These are phyloP conservation scores for Drosophila pseudoobscura DNA, from an alignment of 1,140 invertebrate species.

Conservation along the genomic window DNA sequence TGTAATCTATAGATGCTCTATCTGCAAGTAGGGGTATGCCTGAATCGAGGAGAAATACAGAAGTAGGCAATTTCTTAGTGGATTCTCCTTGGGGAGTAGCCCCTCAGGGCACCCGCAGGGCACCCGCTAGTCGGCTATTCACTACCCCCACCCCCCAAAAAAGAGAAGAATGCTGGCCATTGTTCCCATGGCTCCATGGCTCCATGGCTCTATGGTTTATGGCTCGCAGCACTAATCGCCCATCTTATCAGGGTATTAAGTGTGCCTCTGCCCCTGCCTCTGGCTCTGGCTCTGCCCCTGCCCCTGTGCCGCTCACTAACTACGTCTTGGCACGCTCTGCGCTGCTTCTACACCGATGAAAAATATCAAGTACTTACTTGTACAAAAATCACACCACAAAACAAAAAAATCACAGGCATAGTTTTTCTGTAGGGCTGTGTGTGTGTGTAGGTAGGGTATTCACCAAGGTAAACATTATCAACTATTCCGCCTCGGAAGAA, in stretches of 20 bases:
- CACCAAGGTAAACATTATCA: conserved; percentile 67
- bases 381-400: conserved; percentile 25
- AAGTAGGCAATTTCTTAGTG: too few relatives aligned
- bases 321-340: conserved; percentile 65
- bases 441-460: conserved; percentile 44
- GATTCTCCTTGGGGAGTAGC: too few relatives aligned
- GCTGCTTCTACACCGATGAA: conserved; percentile 7
- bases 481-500: conserved; percentile 30
- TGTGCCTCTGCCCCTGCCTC: conserved; percentile 23
- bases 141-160: too few relatives aligned
- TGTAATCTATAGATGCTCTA: conserved; percentile 41
- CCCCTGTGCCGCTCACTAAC: conserved; percentile 35
- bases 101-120: too few relatives aligned
- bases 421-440: too few relatives aligned
- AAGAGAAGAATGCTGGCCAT: conserved; percentile 20
- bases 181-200: conserved; percentile 56
- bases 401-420: conserved; percentile 52
- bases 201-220: conserved; percentile 18
- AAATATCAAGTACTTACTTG: conserved; percentile 22
- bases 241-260: conserved; percentile 78
- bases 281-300: conserved; percentile 12
- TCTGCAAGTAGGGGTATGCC: neutral
- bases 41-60: too few relatives aligned
- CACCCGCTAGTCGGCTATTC: too few relatives aligned
- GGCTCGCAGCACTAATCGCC: conserved; percentile 55